Conservation (phyloP, 2,797 vertebrate species). For the Miichthys miiuy region DNA sequence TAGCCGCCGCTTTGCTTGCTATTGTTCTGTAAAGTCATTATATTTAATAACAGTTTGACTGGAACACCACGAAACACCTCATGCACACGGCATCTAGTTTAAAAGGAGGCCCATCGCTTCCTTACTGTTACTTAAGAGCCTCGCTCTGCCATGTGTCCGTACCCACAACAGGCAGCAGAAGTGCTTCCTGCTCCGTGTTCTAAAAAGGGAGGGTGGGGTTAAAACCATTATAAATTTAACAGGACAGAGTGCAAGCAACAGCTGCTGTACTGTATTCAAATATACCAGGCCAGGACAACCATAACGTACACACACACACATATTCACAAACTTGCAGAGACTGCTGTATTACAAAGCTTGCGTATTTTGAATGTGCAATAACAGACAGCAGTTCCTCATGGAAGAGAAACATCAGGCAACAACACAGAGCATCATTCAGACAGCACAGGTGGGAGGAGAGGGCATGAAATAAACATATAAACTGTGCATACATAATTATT, state of each 20-base stretch:
- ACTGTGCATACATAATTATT: constrained; percentile 25
- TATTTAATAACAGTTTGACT: constrained; percentile 32
- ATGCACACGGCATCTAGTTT: constrained; percentile 27
- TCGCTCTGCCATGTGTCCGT: constrained; percentile 32
- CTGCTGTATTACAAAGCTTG: constrained; percentile 40
- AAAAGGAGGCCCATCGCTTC: constrained; percentile 39
- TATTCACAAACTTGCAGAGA: constrained; percentile 38
- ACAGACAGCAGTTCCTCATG: constrained; percentile 14
- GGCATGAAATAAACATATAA: constrained; percentile 2
- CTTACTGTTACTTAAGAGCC: constrained; percentile 54
- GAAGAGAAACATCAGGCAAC: constrained; percentile 19
- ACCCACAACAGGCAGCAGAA: constrained; percentile 50
- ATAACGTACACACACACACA: background rate
- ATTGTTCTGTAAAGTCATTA: constrained; percentile 12
- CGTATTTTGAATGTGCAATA: constrained; percentile 27
- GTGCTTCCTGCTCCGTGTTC: constrained; percentile 59
- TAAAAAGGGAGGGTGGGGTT: constrained; percentile 35
- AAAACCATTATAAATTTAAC: constrained; percentile 77
- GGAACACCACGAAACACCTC: constrained; percentile 23
- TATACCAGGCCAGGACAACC: constrained; percentile 20
- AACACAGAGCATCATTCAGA: constrained; percentile 29
- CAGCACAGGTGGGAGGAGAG: constrained; percentile 20
- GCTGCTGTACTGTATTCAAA: constrained; percentile 65
- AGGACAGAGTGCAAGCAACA: constrained; percentile 75
- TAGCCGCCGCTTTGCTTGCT: background rate